Conservation (phyloP, 1,140 invertebrate species). For the Zaprionus ornatus region DNA sequence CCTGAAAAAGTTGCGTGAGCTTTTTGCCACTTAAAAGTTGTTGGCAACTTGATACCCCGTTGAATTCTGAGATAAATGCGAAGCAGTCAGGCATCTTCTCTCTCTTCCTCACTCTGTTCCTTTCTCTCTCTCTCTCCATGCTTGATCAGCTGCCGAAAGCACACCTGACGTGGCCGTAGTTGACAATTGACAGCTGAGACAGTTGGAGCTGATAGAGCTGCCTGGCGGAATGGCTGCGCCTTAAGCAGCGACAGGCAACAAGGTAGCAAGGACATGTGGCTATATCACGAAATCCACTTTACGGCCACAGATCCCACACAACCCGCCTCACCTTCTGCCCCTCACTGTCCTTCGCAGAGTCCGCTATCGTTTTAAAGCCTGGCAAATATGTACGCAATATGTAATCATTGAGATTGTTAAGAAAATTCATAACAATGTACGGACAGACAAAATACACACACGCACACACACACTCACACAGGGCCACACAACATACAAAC, state of each 20-base stretch:
- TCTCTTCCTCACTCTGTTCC: neutral
- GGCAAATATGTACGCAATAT: constrained; percentile 44
- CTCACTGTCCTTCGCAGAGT: constrained; percentile 17
- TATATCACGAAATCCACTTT: constrained; percentile 45
- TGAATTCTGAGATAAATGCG: neutral
- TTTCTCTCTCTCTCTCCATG: neutral
- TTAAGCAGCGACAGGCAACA: constrained; percentile 18
- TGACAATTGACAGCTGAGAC: constrained; percentile 1
- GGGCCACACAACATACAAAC: neutral
- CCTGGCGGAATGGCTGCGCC: constrained; percentile 2
- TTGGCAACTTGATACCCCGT: neutral
- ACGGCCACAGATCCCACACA: constrained; percentile 9
- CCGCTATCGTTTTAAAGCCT: constrained; percentile 46
- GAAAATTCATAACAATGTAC: constrained; percentile 65
- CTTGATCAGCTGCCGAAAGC: constrained; percentile 3
- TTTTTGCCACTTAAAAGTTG: neutral
- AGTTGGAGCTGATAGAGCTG: neutral
- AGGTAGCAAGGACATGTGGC: constrained; percentile 25
- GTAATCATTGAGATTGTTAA: constrained; percentile 51
- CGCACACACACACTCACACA: constrained; percentile 26
- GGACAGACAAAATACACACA: constrained; percentile 2
- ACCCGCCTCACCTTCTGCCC: neutral
- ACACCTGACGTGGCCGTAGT: neutral
- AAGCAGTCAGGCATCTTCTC: neutral
- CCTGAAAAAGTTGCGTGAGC: neutral